Evolutionary conservation across 2,888 invertebrate species (phyloP), one percentile per base, ranked within the genome.

Genomic region (Zygaena filipendulae): DNA sequence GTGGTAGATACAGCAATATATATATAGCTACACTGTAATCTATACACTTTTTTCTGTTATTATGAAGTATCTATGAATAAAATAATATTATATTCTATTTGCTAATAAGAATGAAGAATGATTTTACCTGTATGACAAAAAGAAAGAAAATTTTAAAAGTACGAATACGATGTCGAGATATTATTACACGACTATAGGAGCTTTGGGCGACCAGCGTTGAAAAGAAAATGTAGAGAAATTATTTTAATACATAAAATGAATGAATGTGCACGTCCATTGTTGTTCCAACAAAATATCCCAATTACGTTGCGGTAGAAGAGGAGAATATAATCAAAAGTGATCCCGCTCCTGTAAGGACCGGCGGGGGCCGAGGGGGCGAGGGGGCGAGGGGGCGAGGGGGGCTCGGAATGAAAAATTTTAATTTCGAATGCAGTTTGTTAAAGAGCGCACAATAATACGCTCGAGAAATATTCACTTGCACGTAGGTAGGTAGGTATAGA

Each of bases 391-490:
- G 30, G 30, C 27, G 53, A 7, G 7, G 55, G 58, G 58, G 55
- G 54, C 43, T 50, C 47, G 54, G 63, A 70, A 77, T 74, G 75
- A 75, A 70, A 68, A 67, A 47, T 77, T 77, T 77, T 77, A 77
- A 77, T 77, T 75, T 58, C 67, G 74, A 77, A 77, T 77, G 77
- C 77, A 77, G 75, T 77, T 77, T 77, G 69, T 69, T 74, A 71
- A 66, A 70, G 70, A 66, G 69, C 62, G 59, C 56, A 70, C 69
- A 71, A 75, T 71, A 71, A 64, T 54, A 54, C 53, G 52, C 58
- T 52, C 45, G 45, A 55, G 53, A 53, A 59, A 59, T 59, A 64
- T 67, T 63, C 62, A 53, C 56, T 52, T 58, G 59, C 48, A 59
- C 59, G 49, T 51, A 57, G 63, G 69, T 67, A 63, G n/a, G n/a